Evolutionary conservation across 2,888 invertebrate species (phyloP), one percentile per base, ranked within the genome.

Genomic region (Agonum fuliginosum): DNA sequence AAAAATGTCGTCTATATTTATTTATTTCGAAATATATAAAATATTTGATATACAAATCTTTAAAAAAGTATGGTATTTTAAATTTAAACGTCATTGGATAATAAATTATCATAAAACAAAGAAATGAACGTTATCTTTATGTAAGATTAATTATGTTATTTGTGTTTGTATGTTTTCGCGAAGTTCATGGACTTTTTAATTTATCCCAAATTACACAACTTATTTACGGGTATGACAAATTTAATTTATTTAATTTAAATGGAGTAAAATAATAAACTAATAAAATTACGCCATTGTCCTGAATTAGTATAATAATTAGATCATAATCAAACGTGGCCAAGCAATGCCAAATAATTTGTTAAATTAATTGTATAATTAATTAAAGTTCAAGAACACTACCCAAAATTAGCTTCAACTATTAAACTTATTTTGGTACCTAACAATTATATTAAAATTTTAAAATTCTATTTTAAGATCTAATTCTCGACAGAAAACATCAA

Each of bases 181-280:
- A 54, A 54, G 54, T 54, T 54, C 54, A 54, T 22, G 54, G 54
- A 54, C 54, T 54, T 54, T 20, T 54, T 54, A 54, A 54, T 54
- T 54, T 24, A 54, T 54, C 54, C 24, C 17, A 22, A 54, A 54
- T 54, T 54, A 54, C 54, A 54, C 54, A 54, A 54, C 24, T 54
- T 54, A 54, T 54, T 37, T 54, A 54, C 22, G 54, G 20, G 54
- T 54, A 37, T 54, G 22, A 20, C 54, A 24, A 54, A 54, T 24
- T 22, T 24, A 54, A 54, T 54, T 24, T 54, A 54, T n/a, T 54
- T 54, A 24, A 54, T 17, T 48, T 17, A 17, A 8, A 14, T 43
- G 5, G 12, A 43, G 12, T 17, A n/a, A n/a, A n/a, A n/a, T n/a
- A n/a, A n/a, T n/a, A n/a, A n/a, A n/a, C n/a, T n/a, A n/a, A n/a